Evolutionary conservation across 2,888 invertebrate species (phyloP), one percentile per base, ranked within the genome.

Genomic region (Notocelia uddmanniana): DNA sequence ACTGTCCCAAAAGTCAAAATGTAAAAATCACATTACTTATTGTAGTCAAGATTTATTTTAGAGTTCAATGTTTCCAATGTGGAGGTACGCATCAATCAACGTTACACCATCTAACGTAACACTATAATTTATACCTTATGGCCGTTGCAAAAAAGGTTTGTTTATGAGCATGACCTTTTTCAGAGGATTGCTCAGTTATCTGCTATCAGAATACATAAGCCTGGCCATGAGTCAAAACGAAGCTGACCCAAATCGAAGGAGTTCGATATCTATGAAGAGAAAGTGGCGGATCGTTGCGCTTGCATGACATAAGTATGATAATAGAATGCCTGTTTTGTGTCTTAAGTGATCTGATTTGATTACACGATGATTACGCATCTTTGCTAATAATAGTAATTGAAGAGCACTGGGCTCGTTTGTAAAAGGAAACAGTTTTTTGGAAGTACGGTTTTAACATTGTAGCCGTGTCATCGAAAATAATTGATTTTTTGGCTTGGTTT

Each of bases 261-360:
- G 45, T 79, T 83, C 84, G 85, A 87, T 89, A 86, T 81, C 87
- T 85, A 80, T 78, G 81, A 83, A 85, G 91, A 91, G 92, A 92
- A 92, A 92, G 92, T 91, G 90, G 91, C 89, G 89, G 85, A 88
- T 91, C 81, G 86, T 79, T 83, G 78, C 83, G 81, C 80, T 82
- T 81, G 80, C 78, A 77, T 92, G 90, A 87, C 83, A 86, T 80
- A 91, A 92, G 81, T 76, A 79, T 74, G 77, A 72, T 68, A 72
- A 72, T 72, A 67, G 67, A 41, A 66, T 54, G 66, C 68, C 67
- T 72, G 68, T 60, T 72, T 72, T 50, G 68, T 62, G 31, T 62
- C 57, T 68, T 62, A 66, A 70, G 68, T 72, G 72, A 72, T 68
- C 72, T 62, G 72, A 50, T 55, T 55, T 15, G 55, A 26, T 72